These are phyloP conservation scores for Latheticus oryzae DNA, from an alignment of 2,888 invertebrate species.

Conservation along the genomic window DNA sequence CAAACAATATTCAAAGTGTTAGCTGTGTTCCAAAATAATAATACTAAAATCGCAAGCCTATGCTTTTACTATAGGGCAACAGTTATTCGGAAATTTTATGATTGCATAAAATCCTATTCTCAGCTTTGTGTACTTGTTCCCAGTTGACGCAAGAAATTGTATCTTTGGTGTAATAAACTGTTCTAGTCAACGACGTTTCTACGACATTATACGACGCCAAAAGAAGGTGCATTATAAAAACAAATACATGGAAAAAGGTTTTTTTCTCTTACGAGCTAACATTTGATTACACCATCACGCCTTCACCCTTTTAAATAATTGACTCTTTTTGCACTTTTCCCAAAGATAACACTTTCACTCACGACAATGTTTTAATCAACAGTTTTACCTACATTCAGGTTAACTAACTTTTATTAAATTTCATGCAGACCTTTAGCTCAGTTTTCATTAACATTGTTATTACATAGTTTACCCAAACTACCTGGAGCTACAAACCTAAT, in stretches of 20 bases:
- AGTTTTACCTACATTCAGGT: background rate
- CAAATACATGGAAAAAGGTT: slow-evolving; percentile 17
- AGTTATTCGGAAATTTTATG: slow-evolving; percentile 30
- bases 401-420: background rate
- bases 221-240: slow-evolving; percentile 25
- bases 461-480: background rate
- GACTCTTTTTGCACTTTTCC: too few species aligned
- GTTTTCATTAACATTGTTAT: background rate
- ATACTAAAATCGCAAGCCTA: slow-evolving; percentile 23
- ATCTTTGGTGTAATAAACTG: slow-evolving; percentile 32
- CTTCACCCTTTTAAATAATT: slow-evolving; percentile 13
- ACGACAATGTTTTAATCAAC: background rate
- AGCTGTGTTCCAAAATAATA: slow-evolving; percentile 14
- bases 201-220: slow-evolving; percentile 21
- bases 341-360: slow-evolving; percentile 1
- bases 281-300: slow-evolving; percentile 23
- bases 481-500: slow-evolving; percentile 4
- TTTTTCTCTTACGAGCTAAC: slow-evolving; percentile 22
- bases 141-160: slow-evolving; percentile 26
- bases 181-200: slow-evolving; percentile 27
- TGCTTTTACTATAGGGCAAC: slow-evolving; percentile 27
- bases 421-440: background rate
- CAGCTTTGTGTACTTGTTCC: slow-evolving; percentile 22
- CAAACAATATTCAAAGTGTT: slow-evolving; percentile 20
- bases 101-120: slow-evolving; percentile 26